phyloP scores from a whole-genome alignment of 2,888 invertebrate genomes.

The Sarcophaga caerulescens region DNA sequence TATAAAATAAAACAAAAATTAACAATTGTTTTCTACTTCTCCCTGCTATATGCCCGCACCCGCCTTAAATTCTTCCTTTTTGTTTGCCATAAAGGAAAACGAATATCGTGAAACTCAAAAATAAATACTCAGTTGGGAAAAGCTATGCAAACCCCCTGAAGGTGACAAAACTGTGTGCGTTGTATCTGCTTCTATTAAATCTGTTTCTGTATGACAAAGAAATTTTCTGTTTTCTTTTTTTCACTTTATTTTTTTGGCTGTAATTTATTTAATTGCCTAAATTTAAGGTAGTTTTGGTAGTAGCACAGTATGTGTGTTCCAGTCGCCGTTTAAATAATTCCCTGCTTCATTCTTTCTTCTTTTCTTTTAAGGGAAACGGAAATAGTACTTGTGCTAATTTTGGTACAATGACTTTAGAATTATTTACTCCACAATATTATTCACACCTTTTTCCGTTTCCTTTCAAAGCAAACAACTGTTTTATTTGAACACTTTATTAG shows the following conservation, averaged over 20 bases:
- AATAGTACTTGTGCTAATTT: constrained; percentile 47
- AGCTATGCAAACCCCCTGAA: neutral
- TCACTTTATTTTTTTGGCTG: neutral
- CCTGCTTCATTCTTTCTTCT: neutral
- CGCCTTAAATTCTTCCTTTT: neutral
- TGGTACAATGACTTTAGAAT: constrained; percentile 25
- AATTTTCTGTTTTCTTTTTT: too few species aligned
- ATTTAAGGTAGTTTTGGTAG: neutral
- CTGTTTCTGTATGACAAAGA: constrained; percentile 25
- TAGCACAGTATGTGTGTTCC: neutral
- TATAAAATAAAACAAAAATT: constrained; percentile 35
- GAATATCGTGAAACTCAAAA: neutral
- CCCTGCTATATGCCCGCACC: too few species aligned
- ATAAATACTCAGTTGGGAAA: neutral
- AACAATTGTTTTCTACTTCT: constrained; percentile 21
- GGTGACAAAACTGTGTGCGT: neutral
- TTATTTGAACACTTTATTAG: constrained; percentile 27
- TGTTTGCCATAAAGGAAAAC: neutral
- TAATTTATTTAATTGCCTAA: neutral
- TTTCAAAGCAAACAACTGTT: constrained; percentile 2
- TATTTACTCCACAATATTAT: constrained; percentile 36
- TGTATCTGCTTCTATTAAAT: neutral
- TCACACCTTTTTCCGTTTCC: neutral
- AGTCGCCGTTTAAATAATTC: neutral
- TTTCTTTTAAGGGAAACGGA: constrained; percentile 45